Percentiles rank a stretch among this genome's conserved stretches.
These are phyloP conservation scores for Pachyrhynchus sulphureomaculatus DNA, from an alignment of 1,140 invertebrate species.

Conservation along the genomic window DNA sequence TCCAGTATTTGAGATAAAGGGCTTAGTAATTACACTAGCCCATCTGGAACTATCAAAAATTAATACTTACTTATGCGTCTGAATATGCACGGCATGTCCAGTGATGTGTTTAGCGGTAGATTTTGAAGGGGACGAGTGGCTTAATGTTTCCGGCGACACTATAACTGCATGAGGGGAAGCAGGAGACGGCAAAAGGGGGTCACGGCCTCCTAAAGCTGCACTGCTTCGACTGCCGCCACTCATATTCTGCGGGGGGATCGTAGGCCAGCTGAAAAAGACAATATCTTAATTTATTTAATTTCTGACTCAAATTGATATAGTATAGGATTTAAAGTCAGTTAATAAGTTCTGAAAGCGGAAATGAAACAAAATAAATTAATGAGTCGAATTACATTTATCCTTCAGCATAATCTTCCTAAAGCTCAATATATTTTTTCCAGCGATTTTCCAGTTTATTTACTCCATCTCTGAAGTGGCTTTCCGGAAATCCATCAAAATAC, in stretches of 20 bases:
- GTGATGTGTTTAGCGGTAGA: conserved; percentile 23
- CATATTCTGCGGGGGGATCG: conserved; percentile 61
- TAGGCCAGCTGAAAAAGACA: conserved; percentile 54
- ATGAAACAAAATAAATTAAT: too few relatives aligned
- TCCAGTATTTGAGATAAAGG: too few relatives aligned
- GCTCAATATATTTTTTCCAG: too few relatives aligned
- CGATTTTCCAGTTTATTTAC: too few relatives aligned
- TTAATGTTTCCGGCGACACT: conserved; percentile 71
- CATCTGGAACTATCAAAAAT: too few relatives aligned
- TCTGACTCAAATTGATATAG: not conserved
- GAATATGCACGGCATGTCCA: conserved; percentile 29
- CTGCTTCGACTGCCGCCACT: conserved; percentile 57
- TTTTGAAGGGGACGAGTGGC: conserved; percentile 57
- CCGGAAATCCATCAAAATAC: too few relatives aligned
- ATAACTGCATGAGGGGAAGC: conserved; percentile 69
- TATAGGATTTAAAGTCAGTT: too few relatives aligned
- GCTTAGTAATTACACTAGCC: too few relatives aligned
- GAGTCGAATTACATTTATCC: too few relatives aligned
- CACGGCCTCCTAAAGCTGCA: conserved; percentile 44
- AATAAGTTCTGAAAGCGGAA: too few relatives aligned
- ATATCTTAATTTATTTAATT: not conserved
- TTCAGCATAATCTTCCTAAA: too few relatives aligned
- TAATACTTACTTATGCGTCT: conserved; percentile 25
- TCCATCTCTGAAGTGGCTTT: too few relatives aligned
- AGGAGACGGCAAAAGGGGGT: conserved; percentile 63